Evolutionary conservation across 1,140 invertebrate genomes (phyloP).

Genomic region (Rhizoglyphus robini): DNA sequence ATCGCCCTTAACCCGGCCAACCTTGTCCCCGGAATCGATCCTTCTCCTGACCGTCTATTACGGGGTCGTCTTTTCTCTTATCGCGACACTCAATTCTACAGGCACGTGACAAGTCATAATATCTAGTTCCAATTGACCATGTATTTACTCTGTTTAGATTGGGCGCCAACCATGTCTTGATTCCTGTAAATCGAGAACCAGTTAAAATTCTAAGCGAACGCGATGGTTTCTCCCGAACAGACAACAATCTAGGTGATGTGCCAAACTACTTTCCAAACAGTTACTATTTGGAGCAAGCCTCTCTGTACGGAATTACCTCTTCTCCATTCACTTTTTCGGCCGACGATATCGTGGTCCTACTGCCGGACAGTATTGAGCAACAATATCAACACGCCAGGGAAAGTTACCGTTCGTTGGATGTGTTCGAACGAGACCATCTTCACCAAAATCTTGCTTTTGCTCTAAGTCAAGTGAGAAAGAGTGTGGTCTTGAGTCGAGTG

Average conservation of each 20-base stretch:
- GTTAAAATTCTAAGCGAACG: conserved; percentile 59
- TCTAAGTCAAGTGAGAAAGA: background rate
- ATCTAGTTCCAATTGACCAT: background rate
- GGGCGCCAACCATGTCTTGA: conserved; percentile 76
- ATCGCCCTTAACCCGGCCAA: conserved; percentile 81
- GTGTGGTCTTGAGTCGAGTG: background rate
- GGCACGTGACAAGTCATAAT: conserved; percentile 32
- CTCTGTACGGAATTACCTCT: background rate
- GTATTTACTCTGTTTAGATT: conserved; percentile 35
- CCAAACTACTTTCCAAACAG: conserved; percentile 25
- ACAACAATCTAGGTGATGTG: conserved; percentile 33
- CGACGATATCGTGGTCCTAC: conserved; percentile 3
- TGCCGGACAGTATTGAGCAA: background rate
- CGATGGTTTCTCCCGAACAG: conserved; percentile 50
- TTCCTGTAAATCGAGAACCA: conserved; percentile 76
- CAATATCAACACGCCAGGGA: conserved; percentile 9
- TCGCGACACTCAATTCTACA: conserved; percentile 79
- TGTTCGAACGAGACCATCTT: background rate
- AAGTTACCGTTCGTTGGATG: background rate
- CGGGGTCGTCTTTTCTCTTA: conserved; percentile 87
- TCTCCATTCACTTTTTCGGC: background rate
- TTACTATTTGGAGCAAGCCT: background rate
- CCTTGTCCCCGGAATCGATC: conserved; percentile 76
- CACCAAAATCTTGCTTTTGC: conserved; percentile 9
- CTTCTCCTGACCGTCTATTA: conserved; percentile 86